Base-by-base conservation (phyloP, 2,888 invertebrate species). In the Agonopterix arenella region DNA sequence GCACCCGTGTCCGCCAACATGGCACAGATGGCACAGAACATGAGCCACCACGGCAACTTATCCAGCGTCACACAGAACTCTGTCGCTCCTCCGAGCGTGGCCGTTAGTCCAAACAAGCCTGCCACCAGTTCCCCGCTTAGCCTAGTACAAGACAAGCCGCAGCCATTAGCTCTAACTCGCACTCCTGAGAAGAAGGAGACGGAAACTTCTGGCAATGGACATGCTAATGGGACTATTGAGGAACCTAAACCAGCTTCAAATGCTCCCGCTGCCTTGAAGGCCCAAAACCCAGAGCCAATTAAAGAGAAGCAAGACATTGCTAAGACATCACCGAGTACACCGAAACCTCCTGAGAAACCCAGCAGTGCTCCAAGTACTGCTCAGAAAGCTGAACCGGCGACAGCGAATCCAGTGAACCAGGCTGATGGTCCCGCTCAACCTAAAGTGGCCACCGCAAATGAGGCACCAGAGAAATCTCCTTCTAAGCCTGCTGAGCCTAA, bases 11-110 rank as follows among this genome's bases (percentile, higher is more conserved):
- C 90, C 55, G 85, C 89, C 48, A 88, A 88, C 72, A 89, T 89
- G 89, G 88, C 88, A 40, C 86, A 86, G 62, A 84, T 86, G 84
- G 89, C 89, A 54, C 89, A 89, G 58, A 89, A 89, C 64, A 89
- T 89, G 89, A 86, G 86, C 66, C 86, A 89, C 77, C 89, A 89
- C 56, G 89, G 89, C 52, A 89, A 89, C 71, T 69, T 89, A 18
- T 89, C 89, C 8, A 85, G 84, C 49, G 79, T 84, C 51, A 79
- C 80, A 18, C 84, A 84, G 62, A 84, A 83, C 64, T 81, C 83
- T 28, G 72, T 76, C 44, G 64, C 78, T 52, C 74, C 80, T 47
- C 70, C 78, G 42, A 64, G 76, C 69, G 55, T 84, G 59, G 77
- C 64, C 1, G 68, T 76, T 9, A 80, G 76, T 57, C 82, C 86